Conservation (phyloP, 2,113 vertebrate species). For the Serinus canaria region DNA sequence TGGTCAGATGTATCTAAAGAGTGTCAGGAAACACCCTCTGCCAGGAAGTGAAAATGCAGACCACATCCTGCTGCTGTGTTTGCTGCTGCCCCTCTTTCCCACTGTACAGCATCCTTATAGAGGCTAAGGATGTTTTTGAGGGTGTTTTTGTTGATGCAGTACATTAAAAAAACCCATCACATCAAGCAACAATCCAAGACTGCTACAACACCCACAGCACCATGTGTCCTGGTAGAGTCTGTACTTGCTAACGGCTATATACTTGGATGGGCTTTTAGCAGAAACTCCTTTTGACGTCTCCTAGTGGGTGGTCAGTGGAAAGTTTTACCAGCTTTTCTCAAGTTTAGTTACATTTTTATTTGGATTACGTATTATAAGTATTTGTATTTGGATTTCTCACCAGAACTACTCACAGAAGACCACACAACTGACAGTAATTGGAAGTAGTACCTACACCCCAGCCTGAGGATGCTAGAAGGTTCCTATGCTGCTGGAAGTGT, state of each 20-base stretch:
- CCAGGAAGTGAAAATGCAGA: not conserved
- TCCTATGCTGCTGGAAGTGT: not conserved
- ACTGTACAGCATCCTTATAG: not conserved
- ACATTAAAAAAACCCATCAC: not conserved
- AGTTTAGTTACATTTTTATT: not conserved
- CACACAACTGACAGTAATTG: not conserved
- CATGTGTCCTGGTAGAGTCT: conserved; percentile 35
- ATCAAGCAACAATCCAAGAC: conserved; percentile 9
- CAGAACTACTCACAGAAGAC: not conserved
- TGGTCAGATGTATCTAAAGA: not conserved
- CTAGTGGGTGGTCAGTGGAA: conserved; percentile 32
- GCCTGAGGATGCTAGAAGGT: not conserved
- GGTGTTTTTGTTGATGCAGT: not conserved
- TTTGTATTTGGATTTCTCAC: not conserved
- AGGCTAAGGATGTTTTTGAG: not conserved
- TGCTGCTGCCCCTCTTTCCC: not conserved
- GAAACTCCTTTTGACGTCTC: not conserved
- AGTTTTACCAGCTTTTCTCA: not conserved
- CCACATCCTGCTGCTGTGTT: not conserved
- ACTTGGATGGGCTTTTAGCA: conserved; percentile 21
- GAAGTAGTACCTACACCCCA: not conserved
- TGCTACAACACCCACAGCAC: conserved; percentile 52
- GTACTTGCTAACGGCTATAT: not conserved
- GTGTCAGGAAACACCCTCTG: not conserved
- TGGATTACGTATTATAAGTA: not conserved